A percentile compares a stretch with the other conserved stretches of the same genome.
Conservation (phyloP, 2,797 vertebrate species). For the Sebastes vulpes region DNA sequence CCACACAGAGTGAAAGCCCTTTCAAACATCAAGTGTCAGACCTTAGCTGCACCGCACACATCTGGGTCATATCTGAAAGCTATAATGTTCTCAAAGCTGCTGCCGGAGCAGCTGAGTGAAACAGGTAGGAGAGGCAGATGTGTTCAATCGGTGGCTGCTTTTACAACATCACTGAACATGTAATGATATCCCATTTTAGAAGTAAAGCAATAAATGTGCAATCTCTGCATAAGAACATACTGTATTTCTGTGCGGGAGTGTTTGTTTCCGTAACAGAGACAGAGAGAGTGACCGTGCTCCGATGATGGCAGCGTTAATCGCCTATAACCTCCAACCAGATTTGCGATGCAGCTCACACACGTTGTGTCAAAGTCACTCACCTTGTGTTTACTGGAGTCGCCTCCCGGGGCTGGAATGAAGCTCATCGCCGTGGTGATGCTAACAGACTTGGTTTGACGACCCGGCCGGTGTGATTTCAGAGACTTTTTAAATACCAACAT, state of each 20-base stretch:
- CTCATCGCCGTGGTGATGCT: not conserved
- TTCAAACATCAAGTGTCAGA: slow-evolving; percentile 16
- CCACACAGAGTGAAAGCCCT: slow-evolving; percentile 7
- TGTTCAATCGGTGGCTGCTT: not conserved
- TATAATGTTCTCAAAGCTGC: not conserved
- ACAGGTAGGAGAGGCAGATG: not conserved
- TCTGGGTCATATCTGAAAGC: slow-evolving; percentile 4
- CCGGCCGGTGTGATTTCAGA: not conserved
- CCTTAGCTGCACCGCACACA: not conserved
- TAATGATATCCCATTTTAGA: not conserved
- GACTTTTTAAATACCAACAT: not conserved
- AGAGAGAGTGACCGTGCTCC: not conserved
- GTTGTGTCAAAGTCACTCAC: slow-evolving; percentile 20
- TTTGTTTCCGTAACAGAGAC: not conserved
- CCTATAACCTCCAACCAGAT: not conserved
- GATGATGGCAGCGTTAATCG: not conserved
- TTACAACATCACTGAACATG: not conserved
- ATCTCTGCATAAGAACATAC: not conserved
- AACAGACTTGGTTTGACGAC: not conserved
- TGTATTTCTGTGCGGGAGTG: not conserved
- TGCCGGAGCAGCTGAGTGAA: not conserved
- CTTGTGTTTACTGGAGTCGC: slow-evolving; percentile 22
- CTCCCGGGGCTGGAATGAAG: not conserved
- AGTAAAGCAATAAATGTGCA: not conserved
- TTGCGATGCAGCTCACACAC: slow-evolving; percentile 22